Percentiles rank a stretch among this genome's conserved stretches.
Evolutionary conservation across 2,888 invertebrate species (phyloP).

Genomic region (Lasioglossum villosulum): DNA sequence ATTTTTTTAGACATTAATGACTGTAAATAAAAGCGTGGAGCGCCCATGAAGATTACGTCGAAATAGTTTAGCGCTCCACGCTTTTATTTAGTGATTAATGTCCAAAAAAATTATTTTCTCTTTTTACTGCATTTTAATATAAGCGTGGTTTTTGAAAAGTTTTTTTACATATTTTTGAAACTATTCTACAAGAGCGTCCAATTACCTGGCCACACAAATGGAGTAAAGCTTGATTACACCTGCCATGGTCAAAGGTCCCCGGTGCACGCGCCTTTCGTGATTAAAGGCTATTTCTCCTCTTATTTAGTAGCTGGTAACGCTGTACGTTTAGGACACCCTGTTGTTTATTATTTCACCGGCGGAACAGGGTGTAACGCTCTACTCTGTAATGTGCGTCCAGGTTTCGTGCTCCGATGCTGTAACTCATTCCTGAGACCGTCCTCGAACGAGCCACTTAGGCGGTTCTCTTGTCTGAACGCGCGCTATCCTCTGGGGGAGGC

Average conservation of each 20-base stretch:
- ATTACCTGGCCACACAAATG: slow-evolving; percentile 26
- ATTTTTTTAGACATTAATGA: no score
- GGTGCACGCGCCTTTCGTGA: slow-evolving; percentile 11
- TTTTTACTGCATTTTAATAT: no score
- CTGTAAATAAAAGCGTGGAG: no score
- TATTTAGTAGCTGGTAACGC: slow-evolving; percentile 20
- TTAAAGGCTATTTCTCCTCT: slow-evolving; percentile 15
- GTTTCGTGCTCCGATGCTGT: slow-evolving; percentile 19
- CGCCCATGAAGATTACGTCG: no score
- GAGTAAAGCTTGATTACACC: slow-evolving; percentile 6
- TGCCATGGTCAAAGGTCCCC: slow-evolving; percentile 23
- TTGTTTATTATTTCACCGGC: slow-evolving; percentile 7
- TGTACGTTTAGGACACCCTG: slow-evolving; percentile 7
- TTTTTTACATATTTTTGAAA: no score
- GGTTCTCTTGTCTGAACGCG: neutral
- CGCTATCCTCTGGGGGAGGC: neutral
- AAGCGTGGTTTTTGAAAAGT: no score
- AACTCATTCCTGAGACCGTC: neutral
- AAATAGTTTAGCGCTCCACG: no score
- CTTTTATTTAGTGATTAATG: no score
- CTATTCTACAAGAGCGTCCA: neutral
- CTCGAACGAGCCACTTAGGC: slow-evolving; percentile 24
- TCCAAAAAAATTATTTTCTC: no score
- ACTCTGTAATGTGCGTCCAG: neutral
- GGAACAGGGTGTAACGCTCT: slow-evolving; percentile 7